Conservation (phyloP, 30 jellyfish, hydroid and myxozoan species). For the Rhopilema esculentum region DNA sequence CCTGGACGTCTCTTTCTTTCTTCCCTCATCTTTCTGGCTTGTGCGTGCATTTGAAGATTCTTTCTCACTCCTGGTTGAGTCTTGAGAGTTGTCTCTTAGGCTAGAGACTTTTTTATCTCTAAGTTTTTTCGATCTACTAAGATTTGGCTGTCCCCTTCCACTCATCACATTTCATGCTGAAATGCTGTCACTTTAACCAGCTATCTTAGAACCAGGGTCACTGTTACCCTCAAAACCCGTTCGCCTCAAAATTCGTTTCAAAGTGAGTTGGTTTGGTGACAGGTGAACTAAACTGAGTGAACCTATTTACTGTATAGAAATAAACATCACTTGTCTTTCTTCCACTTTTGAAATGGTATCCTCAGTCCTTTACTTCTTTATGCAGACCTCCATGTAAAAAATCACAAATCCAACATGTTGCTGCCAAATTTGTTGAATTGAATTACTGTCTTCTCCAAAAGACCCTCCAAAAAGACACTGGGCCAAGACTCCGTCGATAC, state of each 20-base stretch:
- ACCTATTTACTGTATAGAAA: too few relatives aligned
- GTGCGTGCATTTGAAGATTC: slow-evolving; percentile 38
- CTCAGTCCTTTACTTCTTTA: not conserved
- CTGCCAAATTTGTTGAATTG: not conserved
- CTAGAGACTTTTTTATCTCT: slow-evolving; percentile 58
- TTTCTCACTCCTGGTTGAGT: slow-evolving; percentile 42
- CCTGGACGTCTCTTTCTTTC: slow-evolving; percentile 47
- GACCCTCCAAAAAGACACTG: too few relatives aligned
- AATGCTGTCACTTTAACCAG: slow-evolving; percentile 50
- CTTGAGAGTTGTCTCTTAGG: slow-evolving; percentile 68
- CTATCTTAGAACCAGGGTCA: slow-evolving; percentile 8
- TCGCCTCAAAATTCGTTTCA: too few relatives aligned
- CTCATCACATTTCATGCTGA: slow-evolving; percentile 90
- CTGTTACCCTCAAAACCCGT: not conserved
- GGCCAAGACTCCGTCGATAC: too few relatives aligned
- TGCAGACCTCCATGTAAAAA: not conserved
- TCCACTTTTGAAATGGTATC: too few relatives aligned
- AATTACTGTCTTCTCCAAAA: not conserved
- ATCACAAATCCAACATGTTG: not conserved
- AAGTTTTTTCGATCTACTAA: slow-evolving; percentile 74
- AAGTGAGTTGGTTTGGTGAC: too few relatives aligned
- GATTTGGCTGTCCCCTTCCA: slow-evolving; percentile 76
- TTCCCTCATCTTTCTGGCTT: slow-evolving; percentile 56
- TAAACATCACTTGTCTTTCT: too few relatives aligned
- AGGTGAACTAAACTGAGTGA: too few relatives aligned